Base-by-base conservation (phyloP, 2,888 invertebrate genomes). In the Smittia aterrima region DNA sequence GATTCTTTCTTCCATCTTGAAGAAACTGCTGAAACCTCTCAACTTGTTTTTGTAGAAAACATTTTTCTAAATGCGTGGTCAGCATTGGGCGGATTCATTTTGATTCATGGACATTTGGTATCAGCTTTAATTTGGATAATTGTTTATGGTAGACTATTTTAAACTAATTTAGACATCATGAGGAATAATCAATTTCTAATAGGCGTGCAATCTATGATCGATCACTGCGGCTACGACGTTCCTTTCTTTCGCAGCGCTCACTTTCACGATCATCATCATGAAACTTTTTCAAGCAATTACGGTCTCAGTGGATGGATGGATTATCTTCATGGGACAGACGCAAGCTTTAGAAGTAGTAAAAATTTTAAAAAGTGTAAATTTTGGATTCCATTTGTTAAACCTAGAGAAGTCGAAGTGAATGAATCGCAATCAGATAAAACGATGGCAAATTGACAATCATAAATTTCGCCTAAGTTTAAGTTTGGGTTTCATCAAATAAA, bases 211-310 rank as follows among this genome's bases (percentile, higher is more conserved):
- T 32, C 58, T 6, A 18, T 58, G 47, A 72, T 47, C 11, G 71
- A 71, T 25, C 75, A 75, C 40, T 75, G 70, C 7, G 75, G 75
- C 1, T 71, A 54, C 66, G 53, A 75, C 53, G 32, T 75, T 13
- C 75, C 75, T 16, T 75, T 71, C 18, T 47, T 47, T 47, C 16
- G 3, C 47, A 47, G 47, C n/a, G 2, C 47, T 6, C 3, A 47
- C n/a, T 47, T 47, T 11, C 47, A 47, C n/a, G 47, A 47, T 13
- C 11, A n/a, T n/a, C 47, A 47, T 47, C 47, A 47, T 11, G 16
- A 47, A 16, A 47, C 2, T 2, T 47, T 3, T 6, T 18, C 1
- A 3, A 11, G 47, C 13, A 47, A 47, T 11, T 47, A 11, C 11
- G 47, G 47, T 6, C 13, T 47, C 13, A n/a, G 2, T n/a, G 47